phyloP scores from a whole-genome alignment of 2,113 vertebrate genomes.

The Nanger granti region DNA sequence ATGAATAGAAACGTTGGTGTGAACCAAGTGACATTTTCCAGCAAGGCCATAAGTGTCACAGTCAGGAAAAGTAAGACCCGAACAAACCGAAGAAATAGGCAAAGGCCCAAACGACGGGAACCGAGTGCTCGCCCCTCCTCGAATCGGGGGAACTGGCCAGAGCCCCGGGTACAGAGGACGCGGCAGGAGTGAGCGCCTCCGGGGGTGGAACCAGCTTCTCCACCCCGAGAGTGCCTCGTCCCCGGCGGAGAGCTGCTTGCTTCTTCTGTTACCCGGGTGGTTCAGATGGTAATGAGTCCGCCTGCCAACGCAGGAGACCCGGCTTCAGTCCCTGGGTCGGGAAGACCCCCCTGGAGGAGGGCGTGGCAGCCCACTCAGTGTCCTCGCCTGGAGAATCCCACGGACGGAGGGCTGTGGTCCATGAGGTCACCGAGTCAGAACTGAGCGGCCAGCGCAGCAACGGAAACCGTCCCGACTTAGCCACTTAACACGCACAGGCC shows the following conservation, averaged over 20 bases:
- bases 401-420: neutral
- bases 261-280: rapidly evolving
- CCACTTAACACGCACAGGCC: neutral
- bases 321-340: neutral
- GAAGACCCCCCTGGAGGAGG: neutral
- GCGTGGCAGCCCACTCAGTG: neutral
- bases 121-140: neutral
- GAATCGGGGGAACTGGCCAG: rapidly evolving
- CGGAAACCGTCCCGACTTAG: neutral
- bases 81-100: neutral
- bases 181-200: rapidly evolving
- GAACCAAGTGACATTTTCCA: neutral
- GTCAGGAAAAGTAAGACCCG: neutral
- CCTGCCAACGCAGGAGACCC: neutral
- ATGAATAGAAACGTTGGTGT: neutral
- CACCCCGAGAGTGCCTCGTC: neutral
- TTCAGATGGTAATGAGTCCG: rapidly evolving
- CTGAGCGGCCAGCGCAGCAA: neutral
- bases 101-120: neutral
- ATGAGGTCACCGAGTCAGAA: neutral
- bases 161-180: neutral
- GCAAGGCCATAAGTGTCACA: neutral
- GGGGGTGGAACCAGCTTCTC: neutral
- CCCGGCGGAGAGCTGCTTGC: neutral
- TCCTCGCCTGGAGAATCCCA: neutral